Evolutionary conservation across 2,113 vertebrate genomes (phyloP).

Genomic region (Colaptes auratus): DNA sequence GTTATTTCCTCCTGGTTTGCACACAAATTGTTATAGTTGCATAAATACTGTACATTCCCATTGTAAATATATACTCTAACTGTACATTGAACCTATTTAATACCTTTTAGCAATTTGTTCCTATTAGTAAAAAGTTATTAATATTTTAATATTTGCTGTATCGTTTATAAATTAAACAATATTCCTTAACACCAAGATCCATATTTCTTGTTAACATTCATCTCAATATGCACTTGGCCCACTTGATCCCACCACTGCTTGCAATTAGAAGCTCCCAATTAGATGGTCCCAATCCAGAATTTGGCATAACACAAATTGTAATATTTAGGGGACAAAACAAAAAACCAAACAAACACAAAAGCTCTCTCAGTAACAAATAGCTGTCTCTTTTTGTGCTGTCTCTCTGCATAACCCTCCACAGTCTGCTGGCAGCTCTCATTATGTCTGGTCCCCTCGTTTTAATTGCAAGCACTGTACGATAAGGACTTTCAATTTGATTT

Average conservation of each 20-base stretch:
- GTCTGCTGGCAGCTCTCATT: not conserved
- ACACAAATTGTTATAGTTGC: too few relatives aligned
- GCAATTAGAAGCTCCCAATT: not conserved
- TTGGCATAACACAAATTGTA: not conserved
- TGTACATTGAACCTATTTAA: too few relatives aligned
- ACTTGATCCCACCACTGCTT: not conserved
- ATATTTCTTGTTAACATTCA: not conserved
- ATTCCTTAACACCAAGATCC: too few relatives aligned
- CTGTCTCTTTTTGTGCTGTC: not conserved
- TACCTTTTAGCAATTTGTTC: too few relatives aligned
- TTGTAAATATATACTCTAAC: too few relatives aligned
- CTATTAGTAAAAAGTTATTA: too few relatives aligned
- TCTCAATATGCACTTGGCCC: not conserved
- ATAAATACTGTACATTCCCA: too few relatives aligned
- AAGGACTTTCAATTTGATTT: slow-evolving; percentile 1
- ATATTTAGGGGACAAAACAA: not conserved
- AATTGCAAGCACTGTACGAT: not conserved
- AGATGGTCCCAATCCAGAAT: not conserved
- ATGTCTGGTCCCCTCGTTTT: not conserved
- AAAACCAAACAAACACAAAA: not conserved
- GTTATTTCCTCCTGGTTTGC: too few relatives aligned
- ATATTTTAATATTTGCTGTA: too few relatives aligned
- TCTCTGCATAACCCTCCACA: not conserved
- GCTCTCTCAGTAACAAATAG: not conserved
- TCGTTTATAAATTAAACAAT: too few relatives aligned